Conservation (phyloP, 2,888 invertebrate species). For the Gisinianus flammeolus region DNA sequence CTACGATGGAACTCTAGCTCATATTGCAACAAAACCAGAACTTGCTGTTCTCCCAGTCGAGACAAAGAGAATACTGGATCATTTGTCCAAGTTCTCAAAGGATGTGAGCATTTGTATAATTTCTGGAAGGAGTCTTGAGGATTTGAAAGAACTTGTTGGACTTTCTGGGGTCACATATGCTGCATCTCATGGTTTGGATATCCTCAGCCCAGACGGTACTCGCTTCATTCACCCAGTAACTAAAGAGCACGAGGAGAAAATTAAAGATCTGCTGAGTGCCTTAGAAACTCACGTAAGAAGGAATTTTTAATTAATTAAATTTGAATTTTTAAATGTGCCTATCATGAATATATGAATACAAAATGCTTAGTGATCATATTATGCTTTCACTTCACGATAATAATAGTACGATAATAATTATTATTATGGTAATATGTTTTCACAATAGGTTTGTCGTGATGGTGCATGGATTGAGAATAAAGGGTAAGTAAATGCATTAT, state of each 20-base stretch:
- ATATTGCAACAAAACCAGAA: slow-evolving; percentile 63
- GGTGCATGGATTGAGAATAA: slow-evolving; percentile 64
- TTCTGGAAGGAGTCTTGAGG: slow-evolving; percentile 62
- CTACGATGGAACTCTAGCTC: slow-evolving; percentile 64
- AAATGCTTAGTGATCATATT: no score
- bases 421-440: no score
- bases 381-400: no score
- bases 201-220: slow-evolving; percentile 63
- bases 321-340: no score
- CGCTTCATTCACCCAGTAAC: slow-evolving; percentile 63
- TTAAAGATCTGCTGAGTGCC: slow-evolving; percentile 60
- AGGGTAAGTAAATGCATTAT: slow-evolving; percentile 53
- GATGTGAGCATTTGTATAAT: slow-evolving; percentile 63
- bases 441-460: slow-evolving; percentile 61
- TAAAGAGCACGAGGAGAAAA: slow-evolving; percentile 62
- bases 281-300: slow-evolving; percentile 61
- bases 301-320: no score
- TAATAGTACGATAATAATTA: no score
- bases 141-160: slow-evolving; percentile 63
- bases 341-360: no score
- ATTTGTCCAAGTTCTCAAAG: slow-evolving; percentile 61
- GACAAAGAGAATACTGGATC: slow-evolving; percentile 62
- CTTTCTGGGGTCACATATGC: slow-evolving; percentile 63
- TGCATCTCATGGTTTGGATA: slow-evolving; percentile 63
- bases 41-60: slow-evolving; percentile 62